A percentile compares a stretch with the other conserved stretches of the same genome.
phyloP scores from a whole-genome alignment of 2,113 vertebrate genomes.

The Colinus virginianus region DNA sequence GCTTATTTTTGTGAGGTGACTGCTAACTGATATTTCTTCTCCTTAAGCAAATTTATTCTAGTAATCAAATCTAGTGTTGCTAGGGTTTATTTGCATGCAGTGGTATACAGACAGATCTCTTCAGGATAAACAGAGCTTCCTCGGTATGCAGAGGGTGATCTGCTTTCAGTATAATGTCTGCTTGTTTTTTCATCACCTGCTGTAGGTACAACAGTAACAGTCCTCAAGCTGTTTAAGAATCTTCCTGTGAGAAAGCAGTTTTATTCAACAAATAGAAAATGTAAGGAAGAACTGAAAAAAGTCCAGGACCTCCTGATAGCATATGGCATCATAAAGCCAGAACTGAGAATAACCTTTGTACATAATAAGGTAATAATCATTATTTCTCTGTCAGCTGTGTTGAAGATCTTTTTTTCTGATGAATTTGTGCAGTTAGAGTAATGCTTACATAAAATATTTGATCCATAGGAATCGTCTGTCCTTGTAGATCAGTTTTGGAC shows the following conservation, averaged over 20 bases:
- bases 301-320: slow-evolving; percentile 89
- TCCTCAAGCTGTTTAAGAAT: slow-evolving; percentile 90
- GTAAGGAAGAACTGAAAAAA: slow-evolving; percentile 94
- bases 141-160: background rate
- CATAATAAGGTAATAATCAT: slow-evolving; percentile 89
- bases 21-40: background rate
- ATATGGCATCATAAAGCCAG: slow-evolving; percentile 92
- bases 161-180: background rate
- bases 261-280: slow-evolving; percentile 90
- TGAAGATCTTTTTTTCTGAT: background rate
- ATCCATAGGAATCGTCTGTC: background rate
- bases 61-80: background rate
- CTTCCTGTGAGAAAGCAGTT: slow-evolving; percentile 95
- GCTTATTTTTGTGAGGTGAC: background rate
- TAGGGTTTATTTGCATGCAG: background rate
- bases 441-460: background rate
- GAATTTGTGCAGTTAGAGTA: background rate
- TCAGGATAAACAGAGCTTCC: background rate
- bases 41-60: background rate
- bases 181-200: background rate
- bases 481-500: background rate
- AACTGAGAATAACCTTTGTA: slow-evolving; percentile 87
- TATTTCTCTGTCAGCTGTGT: background rate
- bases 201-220: slow-evolving; percentile 93
- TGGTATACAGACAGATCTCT: background rate